Percentiles rank a stretch among this genome's conserved stretches.
These are phyloP conservation scores for Microctonus aethiopoides DNA, from an alignment of 2,888 invertebrate genomes.

Conservation along the genomic window DNA sequence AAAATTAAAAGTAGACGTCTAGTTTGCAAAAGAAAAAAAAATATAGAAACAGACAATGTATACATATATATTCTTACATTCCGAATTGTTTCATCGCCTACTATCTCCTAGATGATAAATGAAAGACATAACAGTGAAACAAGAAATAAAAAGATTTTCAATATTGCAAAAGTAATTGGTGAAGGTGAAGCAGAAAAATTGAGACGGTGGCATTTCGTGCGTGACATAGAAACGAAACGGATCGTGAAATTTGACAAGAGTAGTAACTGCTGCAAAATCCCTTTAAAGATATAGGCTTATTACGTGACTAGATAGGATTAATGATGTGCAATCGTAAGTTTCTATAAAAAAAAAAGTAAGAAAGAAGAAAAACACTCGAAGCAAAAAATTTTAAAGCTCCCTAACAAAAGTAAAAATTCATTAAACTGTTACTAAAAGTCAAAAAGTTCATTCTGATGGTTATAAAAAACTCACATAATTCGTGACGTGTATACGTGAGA, in stretches of 20 bases:
- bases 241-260: constrained; percentile 40
- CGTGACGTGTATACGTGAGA: not conserved
- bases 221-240: constrained; percentile 42
- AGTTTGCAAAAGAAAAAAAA: not conserved
- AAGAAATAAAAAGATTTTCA: not conserved
- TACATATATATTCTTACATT: not conserved
- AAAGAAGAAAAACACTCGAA: not conserved
- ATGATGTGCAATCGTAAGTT: constrained; percentile 4
- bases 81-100: not conserved
- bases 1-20: not conserved
- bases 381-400: not conserved
- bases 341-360: not conserved
- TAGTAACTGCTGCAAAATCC: constrained; percentile 15
- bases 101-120: not conserved
- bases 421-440: not conserved
- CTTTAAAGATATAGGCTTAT: constrained; percentile 3
- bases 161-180: constrained; percentile 25
- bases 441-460: not conserved
- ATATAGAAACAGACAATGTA: not conserved
- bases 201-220: constrained; percentile 37
- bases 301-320: constrained; percentile 25
- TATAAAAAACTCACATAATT: not conserved
- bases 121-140: not conserved
- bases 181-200: constrained; percentile 31
- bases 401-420: not conserved